Evolutionary conservation across 2,113 vertebrate genomes (phyloP).

Genomic region (Craseonycteris thonglongyai): DNA sequence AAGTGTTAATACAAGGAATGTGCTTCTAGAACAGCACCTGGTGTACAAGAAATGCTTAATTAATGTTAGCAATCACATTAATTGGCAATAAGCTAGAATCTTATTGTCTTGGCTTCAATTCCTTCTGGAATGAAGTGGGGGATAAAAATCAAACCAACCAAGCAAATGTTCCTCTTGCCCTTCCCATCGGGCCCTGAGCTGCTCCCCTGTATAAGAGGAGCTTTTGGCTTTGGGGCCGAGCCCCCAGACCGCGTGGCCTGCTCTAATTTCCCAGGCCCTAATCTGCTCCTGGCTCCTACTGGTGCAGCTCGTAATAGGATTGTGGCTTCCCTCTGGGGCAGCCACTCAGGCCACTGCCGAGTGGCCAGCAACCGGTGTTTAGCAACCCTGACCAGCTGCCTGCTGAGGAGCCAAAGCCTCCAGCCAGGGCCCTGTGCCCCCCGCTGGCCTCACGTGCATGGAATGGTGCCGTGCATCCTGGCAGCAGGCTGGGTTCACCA

Average conservation of each 20-base stretch:
- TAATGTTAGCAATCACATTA: not conserved
- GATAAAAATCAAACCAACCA: not conserved
- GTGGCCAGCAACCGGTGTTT: constrained; percentile 80
- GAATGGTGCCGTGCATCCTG: constrained; percentile 67
- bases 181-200: not conserved
- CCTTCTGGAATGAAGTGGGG: not conserved
- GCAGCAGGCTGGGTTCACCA: constrained; percentile 73
- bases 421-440: constrained; percentile 76
- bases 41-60: not conserved
- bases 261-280: constrained; percentile 94
- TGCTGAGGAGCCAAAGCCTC: constrained; percentile 78
- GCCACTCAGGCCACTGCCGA: constrained; percentile 85
- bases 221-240: not conserved
- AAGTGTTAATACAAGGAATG: not conserved
- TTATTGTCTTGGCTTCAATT: not conserved
- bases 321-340: constrained; percentile 90
- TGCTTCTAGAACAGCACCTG: not conserved
- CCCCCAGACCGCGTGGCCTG: constrained; percentile 62
- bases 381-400: not conserved
- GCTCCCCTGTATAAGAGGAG: not conserved
- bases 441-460: not conserved
- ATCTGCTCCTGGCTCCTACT: constrained; percentile 92
- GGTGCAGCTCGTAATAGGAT: constrained; percentile 95
- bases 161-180: not conserved
- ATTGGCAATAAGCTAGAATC: not conserved